Base-by-base conservation (phyloP, 2,888 invertebrate species). In the Esperia sulphurella region DNA sequence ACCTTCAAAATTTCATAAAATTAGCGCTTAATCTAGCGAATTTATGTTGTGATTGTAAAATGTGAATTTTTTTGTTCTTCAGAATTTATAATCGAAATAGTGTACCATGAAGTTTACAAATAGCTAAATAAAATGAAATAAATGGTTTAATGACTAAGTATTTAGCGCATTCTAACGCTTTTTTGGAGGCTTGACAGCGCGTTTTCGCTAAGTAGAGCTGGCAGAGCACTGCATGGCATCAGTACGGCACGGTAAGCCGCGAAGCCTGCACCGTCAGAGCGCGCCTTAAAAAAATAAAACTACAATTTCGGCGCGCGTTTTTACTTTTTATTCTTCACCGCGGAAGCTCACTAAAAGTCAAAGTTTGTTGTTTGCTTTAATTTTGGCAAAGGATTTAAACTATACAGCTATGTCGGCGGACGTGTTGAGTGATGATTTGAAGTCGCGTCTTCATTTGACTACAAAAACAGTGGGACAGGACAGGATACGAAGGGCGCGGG, bases 401-500 rank as follows among this genome's bases (percentile, higher is more conserved):
- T 49, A 57, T 51, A 52, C 59, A 55, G 51, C 58, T 58, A 77
- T 94, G 94, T 94, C 95, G 56, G 92, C 94, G 57, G 95, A 95
- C 84, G 92, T 95, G 67, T 83, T 96, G 69, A 94, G 95, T 88
- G 94, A 94, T 67, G 93, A 95, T 76, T 92, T 96, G 74, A 94
- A 94, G 80, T 91, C 94, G 49, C 91, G 93, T 59, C 83, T 94
- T 58, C 92, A 94, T 79, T 90, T 96, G 75, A 93, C 93, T 59
- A 94, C 94, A 44, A 95, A 95, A 89, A 95, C 94, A 35, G 94
- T 95, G 45, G 95, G 95, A n/a, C 94, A 94, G 68, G 95, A 96
- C 12, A 91, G 95, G 75, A 95, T 96, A 69, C 92, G 93, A 62
- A 91, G 93, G 72, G 95, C 96, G 54, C 92, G 93, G 83, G 95